Conservation (phyloP, 2,888 invertebrate species). For the Harpalus rufipes region DNA sequence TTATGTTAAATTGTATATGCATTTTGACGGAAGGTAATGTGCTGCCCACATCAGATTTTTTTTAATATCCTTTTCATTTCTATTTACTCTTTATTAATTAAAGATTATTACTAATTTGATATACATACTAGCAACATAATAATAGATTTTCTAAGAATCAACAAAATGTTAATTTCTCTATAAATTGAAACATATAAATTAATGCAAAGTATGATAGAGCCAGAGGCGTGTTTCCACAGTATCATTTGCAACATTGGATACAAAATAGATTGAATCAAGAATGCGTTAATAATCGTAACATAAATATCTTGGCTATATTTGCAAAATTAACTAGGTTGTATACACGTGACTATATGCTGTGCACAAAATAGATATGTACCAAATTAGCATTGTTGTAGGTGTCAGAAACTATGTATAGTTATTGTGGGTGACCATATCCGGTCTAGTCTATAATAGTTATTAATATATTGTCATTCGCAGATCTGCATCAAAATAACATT, state of each 20-base stretch:
- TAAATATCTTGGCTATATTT: constrained; percentile 17
- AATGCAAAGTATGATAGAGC: background rate
- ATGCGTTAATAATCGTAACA: background rate
- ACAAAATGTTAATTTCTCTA: background rate
- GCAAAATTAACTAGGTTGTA: constrained; percentile 5
- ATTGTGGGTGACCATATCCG: background rate
- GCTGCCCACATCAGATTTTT: no score
- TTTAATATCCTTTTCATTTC: no score
- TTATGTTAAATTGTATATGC: no score
- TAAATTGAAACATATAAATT: background rate
- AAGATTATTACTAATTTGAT: no score
- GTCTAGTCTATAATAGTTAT: background rate
- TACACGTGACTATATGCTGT: background rate
- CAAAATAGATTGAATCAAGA: constrained; percentile 18
- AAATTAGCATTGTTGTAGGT: constrained; percentile 14
- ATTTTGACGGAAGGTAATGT: no score
- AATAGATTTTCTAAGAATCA: no score
- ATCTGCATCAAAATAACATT: background rate
- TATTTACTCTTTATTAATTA: no score
- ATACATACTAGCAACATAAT: no score
- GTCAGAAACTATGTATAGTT: constrained; percentile 11
- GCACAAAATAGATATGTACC: background rate
- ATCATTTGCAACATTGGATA: background rate
- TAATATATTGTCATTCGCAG: background rate
- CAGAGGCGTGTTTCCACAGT: background rate